Conservation (phyloP, 2,113 vertebrate genomes). For the Pogonocichla stellata region DNA sequence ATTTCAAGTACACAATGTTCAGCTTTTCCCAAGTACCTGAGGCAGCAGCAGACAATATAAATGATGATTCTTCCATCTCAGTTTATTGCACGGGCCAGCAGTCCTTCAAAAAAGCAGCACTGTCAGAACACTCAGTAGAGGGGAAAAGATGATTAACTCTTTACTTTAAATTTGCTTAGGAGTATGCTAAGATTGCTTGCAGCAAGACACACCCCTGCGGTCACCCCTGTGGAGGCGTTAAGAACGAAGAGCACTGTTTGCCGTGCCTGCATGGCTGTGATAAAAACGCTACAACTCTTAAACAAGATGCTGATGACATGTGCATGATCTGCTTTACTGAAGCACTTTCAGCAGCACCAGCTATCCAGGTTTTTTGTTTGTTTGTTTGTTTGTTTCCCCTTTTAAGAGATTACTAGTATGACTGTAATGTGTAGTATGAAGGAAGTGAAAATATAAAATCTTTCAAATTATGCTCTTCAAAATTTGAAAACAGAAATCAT, state of each 20-base stretch:
- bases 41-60: background rate
- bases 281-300: slow-evolving; percentile 85
- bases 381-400: no score
- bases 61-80: background rate
- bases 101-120: background rate
- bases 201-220: slow-evolving; percentile 94
- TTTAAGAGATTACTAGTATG: background rate
- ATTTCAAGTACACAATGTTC: background rate
- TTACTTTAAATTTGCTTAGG: slow-evolving; percentile 69
- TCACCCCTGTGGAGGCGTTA: slow-evolving; percentile 94
- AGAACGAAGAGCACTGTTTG: slow-evolving; percentile 91
- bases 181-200: slow-evolving; percentile 95
- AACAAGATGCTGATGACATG: slow-evolving; percentile 99
- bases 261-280: slow-evolving; percentile 96
- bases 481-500: background rate
- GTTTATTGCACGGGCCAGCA: background rate
- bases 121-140: background rate
- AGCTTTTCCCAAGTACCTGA: background rate
- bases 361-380: slow-evolving; percentile 84
- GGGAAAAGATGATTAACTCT: background rate
- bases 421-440: background rate
- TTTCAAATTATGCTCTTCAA: background rate
- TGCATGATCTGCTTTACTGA: slow-evolving; percentile 99
- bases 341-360: slow-evolving; percentile 95
- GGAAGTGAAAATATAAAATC: background rate